Base-by-base conservation (phyloP, 2,113 vertebrate genomes). In the Cettia cetti region DNA sequence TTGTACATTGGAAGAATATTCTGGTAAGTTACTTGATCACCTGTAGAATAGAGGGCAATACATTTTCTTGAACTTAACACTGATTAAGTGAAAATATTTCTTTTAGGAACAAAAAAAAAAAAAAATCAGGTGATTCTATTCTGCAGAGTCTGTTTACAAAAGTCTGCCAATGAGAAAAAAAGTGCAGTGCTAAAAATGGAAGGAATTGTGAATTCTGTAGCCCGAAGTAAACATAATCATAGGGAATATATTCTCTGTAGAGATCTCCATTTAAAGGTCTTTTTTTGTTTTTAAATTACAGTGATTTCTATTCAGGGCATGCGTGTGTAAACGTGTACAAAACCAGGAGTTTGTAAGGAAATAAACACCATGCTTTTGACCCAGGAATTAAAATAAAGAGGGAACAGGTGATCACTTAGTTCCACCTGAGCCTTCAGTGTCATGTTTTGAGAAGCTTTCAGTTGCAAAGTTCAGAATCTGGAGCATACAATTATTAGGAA, bases 401-500 rank as follows among this genome's bases (percentile, higher is more conserved):
- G 19, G 31, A 81, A 24, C 31, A 76, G 74, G 65, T 57, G 56
- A 75, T 30, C 10, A 14, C 22, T 64, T 39, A 72, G 63, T 60
- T 74, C 72, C 40, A 37, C 39, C 45, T 56, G 59, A 92, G 14
- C 37, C 27, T 42, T 42, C n/a, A 35, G 44, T 4, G 54, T 37
- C 11, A 0, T 7, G 4, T n/a, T 65, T 53, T 52, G 49, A 53
- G 57, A 86, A 49, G 5, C 4, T 31, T 82, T 76, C 69, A 28
- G 35, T 6, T 88, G 71, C 56, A 37, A 60, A 78, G 76, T 22
- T 83, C 57, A 88, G 64, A 66, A 90, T 85, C 42, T 95, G 82
- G 64, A 76, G 64, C 66, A 33, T 95, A 88, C 15, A 95, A 78
- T 81, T 47, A 95, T 93, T 94, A 96, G 86, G 64, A 80, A 95